These are phyloP conservation scores for Silurus glanis DNA, from an alignment of 2,113 vertebrate genomes.

Conservation along the genomic window DNA sequence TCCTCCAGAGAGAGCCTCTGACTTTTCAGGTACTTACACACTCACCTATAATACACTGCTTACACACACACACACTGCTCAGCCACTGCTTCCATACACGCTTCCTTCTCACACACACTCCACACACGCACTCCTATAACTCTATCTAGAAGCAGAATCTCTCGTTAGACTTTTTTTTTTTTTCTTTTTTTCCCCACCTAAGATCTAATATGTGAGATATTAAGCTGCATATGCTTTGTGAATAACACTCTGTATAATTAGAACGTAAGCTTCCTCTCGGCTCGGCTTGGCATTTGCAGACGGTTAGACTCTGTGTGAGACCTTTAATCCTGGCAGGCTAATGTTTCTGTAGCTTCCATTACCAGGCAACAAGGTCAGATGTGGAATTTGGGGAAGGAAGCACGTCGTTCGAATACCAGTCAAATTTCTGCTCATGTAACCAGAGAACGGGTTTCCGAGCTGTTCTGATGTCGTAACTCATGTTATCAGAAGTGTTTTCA, in stretches of 20 bases:
- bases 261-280: background rate
- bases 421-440: background rate
- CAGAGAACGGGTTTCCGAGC: background rate
- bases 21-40: constrained; percentile 67
- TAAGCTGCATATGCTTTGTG: too few species aligned
- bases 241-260: background rate
- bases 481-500: background rate
- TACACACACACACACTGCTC: background rate
- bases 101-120: too few species aligned
- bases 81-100: too few species aligned
- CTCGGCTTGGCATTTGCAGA: constrained; percentile 7
- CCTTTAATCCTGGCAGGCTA: constrained; percentile 2
- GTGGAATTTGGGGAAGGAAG: background rate
- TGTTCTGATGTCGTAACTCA: background rate
- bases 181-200: too few species aligned
- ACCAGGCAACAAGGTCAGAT: constrained; percentile 4
- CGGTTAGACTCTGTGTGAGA: constrained; percentile 2
- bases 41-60: background rate
- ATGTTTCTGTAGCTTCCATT: constrained; percentile 15
- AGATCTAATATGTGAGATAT: background rate
- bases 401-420: background rate
- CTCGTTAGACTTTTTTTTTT: background rate
- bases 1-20: constrained; percentile 73
- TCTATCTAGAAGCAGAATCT: background rate
- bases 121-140: background rate